Evolutionary conservation across 2,113 vertebrate genomes (phyloP), one percentile per base, ranked within the genome.

Genomic region (Heterotilapia buettikoferi): DNA sequence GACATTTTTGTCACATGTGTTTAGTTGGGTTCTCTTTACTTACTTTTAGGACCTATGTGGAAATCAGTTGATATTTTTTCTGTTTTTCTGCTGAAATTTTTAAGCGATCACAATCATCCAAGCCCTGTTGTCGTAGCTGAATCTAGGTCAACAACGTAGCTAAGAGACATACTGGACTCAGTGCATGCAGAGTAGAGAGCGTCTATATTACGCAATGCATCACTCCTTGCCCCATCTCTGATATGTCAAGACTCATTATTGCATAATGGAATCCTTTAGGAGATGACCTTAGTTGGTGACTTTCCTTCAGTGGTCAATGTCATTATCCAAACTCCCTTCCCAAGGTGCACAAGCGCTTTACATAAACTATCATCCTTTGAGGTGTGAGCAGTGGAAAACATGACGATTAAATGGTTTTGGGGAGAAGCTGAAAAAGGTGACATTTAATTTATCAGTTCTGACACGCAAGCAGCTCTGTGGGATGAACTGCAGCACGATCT

Each of bases 71-170:
- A 78, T n/a, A 18, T 52, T 78, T 52, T 50, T 63, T 63, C 16
- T 19, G 43, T 31, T 50, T 10, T 50, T 13, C 43, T 78, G 26
- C 45, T 31, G 45, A n/a, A 78, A 78, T 52, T 78, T 31, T 18
- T n/a, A 78, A 52, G 18, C 18, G 2, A 52, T n/a, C 73, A n/a
- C 43, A 50, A 50, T 33, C 12, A 52, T 31, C 26, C 45, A n/a
- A 78, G 73, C 45, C 16, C 16, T 6, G 12, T 3, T 52, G 45
- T 33, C 16, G 80, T 86, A 79, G 53, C 45, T 3, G 3, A 84
- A 93, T 89, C 11, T 88, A 90, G 90, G 93, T 88, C 88, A 93
- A 61, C 2, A 14, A 54, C 0, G 1, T 66, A 59, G 53, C 73
- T 52, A 78, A 52, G 26, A 50, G 24, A 76, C 0, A 76, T 47